Evolutionary conservation across 2,888 invertebrate genomes (phyloP).

Genomic region (Hetaerina titia): DNA sequence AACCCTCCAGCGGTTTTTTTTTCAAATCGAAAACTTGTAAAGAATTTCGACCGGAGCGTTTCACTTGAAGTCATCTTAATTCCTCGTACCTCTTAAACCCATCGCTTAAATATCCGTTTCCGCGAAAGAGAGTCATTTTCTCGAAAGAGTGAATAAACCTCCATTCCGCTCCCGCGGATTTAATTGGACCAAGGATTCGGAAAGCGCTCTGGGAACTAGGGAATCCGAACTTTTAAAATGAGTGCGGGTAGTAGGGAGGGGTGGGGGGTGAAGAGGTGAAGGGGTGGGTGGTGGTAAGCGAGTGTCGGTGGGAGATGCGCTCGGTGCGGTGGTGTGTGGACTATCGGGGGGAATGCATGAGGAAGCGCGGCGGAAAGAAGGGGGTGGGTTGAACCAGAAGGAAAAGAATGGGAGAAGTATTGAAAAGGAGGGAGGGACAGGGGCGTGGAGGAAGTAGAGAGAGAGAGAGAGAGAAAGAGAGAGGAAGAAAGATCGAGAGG

Average conservation of each 20-base stretch:
- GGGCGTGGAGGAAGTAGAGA: not conserved
- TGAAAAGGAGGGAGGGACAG: not conserved
- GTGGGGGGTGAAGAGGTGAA: not conserved
- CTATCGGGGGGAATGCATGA: not conserved
- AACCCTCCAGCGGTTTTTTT: too few species aligned
- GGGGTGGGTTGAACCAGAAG: not conserved
- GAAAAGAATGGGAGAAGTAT: not conserved
- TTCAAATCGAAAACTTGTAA: too few species aligned
- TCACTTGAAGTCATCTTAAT: not conserved
- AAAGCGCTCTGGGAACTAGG: not conserved
- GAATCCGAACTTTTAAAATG: not conserved
- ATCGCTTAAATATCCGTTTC: constrained; percentile 1
- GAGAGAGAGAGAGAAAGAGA: not conserved
- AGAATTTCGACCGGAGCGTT: too few species aligned
- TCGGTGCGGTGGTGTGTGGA: not conserved
- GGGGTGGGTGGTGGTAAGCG: too few species aligned
- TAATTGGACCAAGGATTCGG: not conserved
- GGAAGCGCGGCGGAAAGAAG: not conserved
- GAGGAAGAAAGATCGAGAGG: not conserved
- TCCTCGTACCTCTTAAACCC: not conserved
- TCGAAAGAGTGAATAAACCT: not conserved
- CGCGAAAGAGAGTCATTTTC: not conserved
- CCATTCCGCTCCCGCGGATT: not conserved
- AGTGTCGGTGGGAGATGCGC: not conserved
- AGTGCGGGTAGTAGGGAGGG: not conserved